Percentiles rank a stretch among this genome's conserved stretches.
These are phyloP conservation scores for Crotalus helleri DNA, from an alignment of 2,113 vertebrate species.

Conservation along the genomic window DNA sequence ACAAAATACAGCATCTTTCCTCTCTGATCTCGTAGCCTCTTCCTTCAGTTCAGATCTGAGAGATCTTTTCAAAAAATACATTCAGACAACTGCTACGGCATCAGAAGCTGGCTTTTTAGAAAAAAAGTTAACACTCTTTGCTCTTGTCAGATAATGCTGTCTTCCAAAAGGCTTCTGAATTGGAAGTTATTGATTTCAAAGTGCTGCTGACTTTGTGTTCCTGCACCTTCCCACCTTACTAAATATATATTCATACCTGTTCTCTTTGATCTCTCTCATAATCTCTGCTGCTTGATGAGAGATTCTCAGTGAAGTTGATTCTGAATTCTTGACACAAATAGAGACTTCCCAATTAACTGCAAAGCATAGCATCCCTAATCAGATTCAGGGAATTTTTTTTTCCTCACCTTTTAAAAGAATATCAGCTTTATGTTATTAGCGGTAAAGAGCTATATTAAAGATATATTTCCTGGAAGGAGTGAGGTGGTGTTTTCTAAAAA, in stretches of 20 bases:
- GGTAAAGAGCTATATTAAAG: not conserved
- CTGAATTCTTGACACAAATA: conserved; percentile 15
- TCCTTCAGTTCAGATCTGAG: conserved; percentile 4
- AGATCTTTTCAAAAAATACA: conserved; percentile 24
- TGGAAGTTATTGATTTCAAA: conserved; percentile 50
- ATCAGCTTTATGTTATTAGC: not conserved
- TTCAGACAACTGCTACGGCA: conserved; percentile 19
- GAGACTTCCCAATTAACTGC: conserved; percentile 30
- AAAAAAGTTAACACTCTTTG: conserved; percentile 28
- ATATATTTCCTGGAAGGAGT: not conserved
- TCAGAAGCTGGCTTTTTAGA: conserved; percentile 7
- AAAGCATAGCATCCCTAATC: not conserved
- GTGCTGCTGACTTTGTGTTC: not conserved
- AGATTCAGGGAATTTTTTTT: not conserved
- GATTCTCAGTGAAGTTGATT: conserved; percentile 38
- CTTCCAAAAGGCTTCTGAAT: conserved; percentile 32
- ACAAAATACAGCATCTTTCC: not conserved
- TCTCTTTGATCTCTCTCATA: conserved; percentile 25
- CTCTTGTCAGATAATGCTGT: conserved; percentile 18
- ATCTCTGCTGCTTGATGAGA: not conserved
- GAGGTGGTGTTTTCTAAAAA: not conserved
- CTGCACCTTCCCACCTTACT: not conserved
- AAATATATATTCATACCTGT: conserved; percentile 16
- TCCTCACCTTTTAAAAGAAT: not conserved
- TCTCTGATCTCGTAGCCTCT: conserved; percentile 1